Evolutionary conservation across 2,797 vertebrate species (phyloP).

Genomic region (Sitta carolinensis): DNA sequence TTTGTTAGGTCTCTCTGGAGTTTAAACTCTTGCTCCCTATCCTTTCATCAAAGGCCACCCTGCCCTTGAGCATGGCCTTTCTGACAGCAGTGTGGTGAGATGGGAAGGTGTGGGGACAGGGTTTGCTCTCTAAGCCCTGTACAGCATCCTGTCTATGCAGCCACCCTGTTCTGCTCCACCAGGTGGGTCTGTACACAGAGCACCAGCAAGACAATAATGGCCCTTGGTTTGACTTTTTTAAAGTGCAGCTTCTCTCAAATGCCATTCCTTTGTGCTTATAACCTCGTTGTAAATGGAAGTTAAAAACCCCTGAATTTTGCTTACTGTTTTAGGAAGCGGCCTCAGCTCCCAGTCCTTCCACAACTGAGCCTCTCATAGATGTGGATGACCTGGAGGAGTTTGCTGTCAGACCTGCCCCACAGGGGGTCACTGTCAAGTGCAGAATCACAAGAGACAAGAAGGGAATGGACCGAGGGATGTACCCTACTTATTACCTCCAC

Average conservation of each 20-base stretch:
- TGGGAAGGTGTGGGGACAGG: background rate
- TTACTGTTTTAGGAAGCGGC: slow-evolving; percentile 85
- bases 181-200: background rate
- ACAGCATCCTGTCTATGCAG: background rate
- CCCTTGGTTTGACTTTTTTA: background rate
- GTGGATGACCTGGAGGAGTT: slow-evolving; percentile 97
- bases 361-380: slow-evolving; percentile 83
- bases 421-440: slow-evolving; percentile 94
- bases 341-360: slow-evolving; percentile 87
- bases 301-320: background rate
- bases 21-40: background rate
- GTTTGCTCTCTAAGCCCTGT: background rate
- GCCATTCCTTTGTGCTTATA: background rate
- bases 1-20: background rate
- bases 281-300: background rate
- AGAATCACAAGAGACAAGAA: slow-evolving; percentile 98
- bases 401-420: slow-evolving; percentile 89
- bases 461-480: slow-evolving; percentile 99
- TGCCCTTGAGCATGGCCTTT: background rate
- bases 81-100: background rate
- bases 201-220: background rate
- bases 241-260: background rate
- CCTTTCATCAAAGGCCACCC: background rate
- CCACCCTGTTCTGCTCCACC: background rate
- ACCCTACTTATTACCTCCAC: slow-evolving; percentile 98